Percentiles rank a stretch among this genome's conserved stretches.
phyloP scores from a whole-genome alignment of 2,113 vertebrate genomes.

The Equus quagga region DNA sequence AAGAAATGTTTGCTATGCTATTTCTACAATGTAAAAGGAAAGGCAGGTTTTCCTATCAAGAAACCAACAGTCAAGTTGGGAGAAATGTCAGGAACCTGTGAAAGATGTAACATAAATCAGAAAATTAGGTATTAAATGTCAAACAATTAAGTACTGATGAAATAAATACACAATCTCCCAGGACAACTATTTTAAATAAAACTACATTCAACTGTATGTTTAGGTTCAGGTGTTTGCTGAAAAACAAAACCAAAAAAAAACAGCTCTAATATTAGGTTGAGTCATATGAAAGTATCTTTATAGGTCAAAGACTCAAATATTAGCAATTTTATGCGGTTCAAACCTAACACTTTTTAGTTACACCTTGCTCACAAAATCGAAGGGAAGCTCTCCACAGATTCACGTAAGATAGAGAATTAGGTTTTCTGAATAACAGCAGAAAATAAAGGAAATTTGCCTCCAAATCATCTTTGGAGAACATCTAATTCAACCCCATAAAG shows the following conservation, averaged over 20 bases:
- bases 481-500: background rate
- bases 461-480: background rate
- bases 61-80: background rate
- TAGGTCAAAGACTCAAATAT: background rate
- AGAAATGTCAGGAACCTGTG: background rate
- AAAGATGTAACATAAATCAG: slow-evolving; percentile 37
- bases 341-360: background rate
- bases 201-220: background rate
- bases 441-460: slow-evolving; percentile 40
- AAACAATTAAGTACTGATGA: slow-evolving; percentile 32
- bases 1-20: slow-evolving; percentile 3
- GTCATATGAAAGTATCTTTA: background rate
- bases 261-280: background rate
- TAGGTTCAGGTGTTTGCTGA: background rate
- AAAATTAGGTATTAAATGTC: slow-evolving; percentile 22
- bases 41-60: background rate
- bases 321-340: slow-evolving; percentile 18
- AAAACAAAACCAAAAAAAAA: background rate
- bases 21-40: background rate
- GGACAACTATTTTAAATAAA: slow-evolving; percentile 41
- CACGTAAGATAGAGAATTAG: background rate
- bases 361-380: background rate
- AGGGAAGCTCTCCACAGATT: background rate
- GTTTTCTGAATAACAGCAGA: background rate
- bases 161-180: slow-evolving; percentile 2